Base-by-base conservation (phyloP, 2,888 invertebrate species). In the Lycocerus yunnanus region DNA sequence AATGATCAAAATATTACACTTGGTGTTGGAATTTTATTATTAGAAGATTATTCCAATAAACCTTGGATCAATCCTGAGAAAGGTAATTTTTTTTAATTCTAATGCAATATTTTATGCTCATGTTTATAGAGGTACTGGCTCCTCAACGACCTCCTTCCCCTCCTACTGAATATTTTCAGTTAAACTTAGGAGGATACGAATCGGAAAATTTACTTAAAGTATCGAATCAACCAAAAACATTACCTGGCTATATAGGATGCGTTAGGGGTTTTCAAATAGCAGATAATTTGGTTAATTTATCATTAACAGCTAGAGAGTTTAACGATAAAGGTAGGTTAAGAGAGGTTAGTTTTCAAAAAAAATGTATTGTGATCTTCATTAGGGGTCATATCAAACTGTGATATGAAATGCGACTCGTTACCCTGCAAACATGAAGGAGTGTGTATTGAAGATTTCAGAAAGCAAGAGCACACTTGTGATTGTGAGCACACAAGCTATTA, bases 401-500 rank as follows among this genome's bases (percentile, higher is more conserved):
- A 93, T 81, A 96, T 97, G 93, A 94, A 95, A 85, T 97, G 97
- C 83, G 96, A 97, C 82, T 91, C 92, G 0, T 91, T 93, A 69
- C 97, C 97, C 0, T 97, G 97, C 84, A 94, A 95, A 82, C 95
- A 97, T 83, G 93, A 93, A 63, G 97, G 97, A 0, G 90, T 93
- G 15, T 97, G 97, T 83, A 93, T 94, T 3, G 97, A 97, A 86
- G 94, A 96, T 84, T 97, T 97, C 85, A 92, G 92, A 13, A 93
- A 93, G 77, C 95, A 95, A 81, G 93, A 94, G 78, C 95, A 95
- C 79, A 93, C 93, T 10, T 97, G 97, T 83, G 93, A 96, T 79
- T 97, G 97, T 81, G 95, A 95, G 81, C 91, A 94, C 76, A 97
- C 97, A 0, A 97, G 96, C 73, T 97, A 96, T 84, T 93, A 95